Base-by-base conservation (phyloP, 2,888 invertebrate species). In the Nebria brevicollis region DNA sequence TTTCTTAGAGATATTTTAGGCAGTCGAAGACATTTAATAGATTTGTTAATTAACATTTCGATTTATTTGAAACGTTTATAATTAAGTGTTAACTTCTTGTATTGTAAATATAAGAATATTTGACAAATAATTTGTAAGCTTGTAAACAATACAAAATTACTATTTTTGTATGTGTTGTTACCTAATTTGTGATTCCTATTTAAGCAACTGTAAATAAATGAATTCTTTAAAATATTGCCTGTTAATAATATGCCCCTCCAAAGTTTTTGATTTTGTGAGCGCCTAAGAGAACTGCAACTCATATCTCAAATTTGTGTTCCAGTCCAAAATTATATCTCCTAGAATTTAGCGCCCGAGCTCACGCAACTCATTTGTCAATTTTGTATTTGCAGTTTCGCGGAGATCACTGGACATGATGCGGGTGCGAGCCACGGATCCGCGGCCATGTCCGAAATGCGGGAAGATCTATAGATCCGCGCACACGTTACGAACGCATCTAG, bases 401-500 rank as follows among this genome's bases (percentile, higher is more conserved):
- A 92, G 96, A 85, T 94, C 95, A 75, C 91, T 96, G 89, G 97
- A 97, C 88, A 92, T 96, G 91, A 91, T 94, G 89, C 92, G 97
- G 85, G 96, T 97, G 74, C 92, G 97, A 86, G 97, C 97, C 10
- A 97, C 97, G 26, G 97, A 97, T 90, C 97, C 97, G 1, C 91
- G 97, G 70, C 97, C 97, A 2, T 97, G 97, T 88, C 97, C 97
- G 13, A 96, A 97, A 87, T 97, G 97, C 88, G 96, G 97, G 72
- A 97, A 97, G 91, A 97, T 97, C 87, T 97, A 97, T 90, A 92
- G 97, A 83, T 96, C 96, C 43, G 97, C 97, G 20, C 97, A 97
- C 90, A 97, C 97, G 13, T 90, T 97, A 85, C 92, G 97, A 84
- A 97, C 97, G 42, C 97, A 97, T 89, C 92, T 97, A 83, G 97